These are phyloP conservation scores for Diacarnus erythraeanus DNA, from an alignment of 37 sponge, comb jelly and placozoan genomes.

Conservation along the genomic window DNA sequence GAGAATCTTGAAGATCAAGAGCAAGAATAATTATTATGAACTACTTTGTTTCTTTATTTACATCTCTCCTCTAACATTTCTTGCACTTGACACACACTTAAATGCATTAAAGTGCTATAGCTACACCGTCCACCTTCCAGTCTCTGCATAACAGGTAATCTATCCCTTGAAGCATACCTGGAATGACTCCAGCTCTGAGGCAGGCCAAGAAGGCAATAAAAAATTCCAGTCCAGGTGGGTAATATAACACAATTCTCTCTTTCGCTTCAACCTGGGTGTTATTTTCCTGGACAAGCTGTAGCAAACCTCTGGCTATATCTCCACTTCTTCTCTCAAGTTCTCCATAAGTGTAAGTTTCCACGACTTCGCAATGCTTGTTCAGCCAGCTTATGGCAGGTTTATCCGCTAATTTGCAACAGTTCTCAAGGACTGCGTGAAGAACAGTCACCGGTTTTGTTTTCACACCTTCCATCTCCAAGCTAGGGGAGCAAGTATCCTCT, in stretches of 20 bases:
- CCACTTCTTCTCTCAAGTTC: slow-evolving; percentile 6
- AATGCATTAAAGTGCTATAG: too few relatives aligned
- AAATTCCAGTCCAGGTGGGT: slow-evolving; percentile 52
- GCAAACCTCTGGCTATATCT: slow-evolving; percentile 14
- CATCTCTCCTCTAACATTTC: too few relatives aligned
- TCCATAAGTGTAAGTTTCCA: slow-evolving; percentile 1
- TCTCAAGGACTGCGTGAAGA: slow-evolving; percentile 6
- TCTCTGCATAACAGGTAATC: neutral
- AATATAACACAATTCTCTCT: slow-evolving; percentile 46
- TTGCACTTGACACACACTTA: too few relatives aligned
- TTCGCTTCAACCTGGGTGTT: neutral
- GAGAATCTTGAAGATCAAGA: too few relatives aligned
- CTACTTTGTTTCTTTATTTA: too few relatives aligned
- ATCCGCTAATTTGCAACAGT: slow-evolving; percentile 16
- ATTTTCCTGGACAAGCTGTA: too few relatives aligned
- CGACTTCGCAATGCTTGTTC: slow-evolving; percentile 18
- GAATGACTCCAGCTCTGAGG: slow-evolving; percentile 34
- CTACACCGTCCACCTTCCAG: too few relatives aligned
- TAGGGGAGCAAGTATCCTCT: too few relatives aligned
- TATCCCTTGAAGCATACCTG: slow-evolving; percentile 24
- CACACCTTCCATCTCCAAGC: too few relatives aligned
- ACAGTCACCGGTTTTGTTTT: neutral
- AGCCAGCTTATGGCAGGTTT: slow-evolving; percentile 40
- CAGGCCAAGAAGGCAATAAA: slow-evolving; percentile 32
- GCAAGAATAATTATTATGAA: too few relatives aligned